phyloP scores from a whole-genome alignment of 2,888 invertebrate genomes.

The Tetramorium bicarinatum region DNA sequence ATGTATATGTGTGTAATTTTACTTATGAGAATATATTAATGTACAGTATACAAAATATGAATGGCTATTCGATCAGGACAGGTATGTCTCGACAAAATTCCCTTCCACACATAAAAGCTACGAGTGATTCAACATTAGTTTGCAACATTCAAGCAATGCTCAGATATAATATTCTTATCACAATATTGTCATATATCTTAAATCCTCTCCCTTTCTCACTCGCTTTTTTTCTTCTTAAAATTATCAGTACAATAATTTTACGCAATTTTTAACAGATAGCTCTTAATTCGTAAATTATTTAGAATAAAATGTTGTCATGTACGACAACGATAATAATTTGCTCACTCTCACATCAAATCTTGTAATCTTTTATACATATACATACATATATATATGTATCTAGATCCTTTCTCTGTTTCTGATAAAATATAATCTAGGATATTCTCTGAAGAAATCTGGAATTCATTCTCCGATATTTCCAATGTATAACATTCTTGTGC shows the following conservation, averaged over 20 bases:
- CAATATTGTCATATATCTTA: constrained; percentile 75
- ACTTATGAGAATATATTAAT: constrained; percentile 59
- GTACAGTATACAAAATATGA: constrained; percentile 69
- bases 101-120: constrained; percentile 28
- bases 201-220: constrained; percentile 46
- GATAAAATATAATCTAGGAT: constrained; percentile 69
- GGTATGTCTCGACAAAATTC: constrained; percentile 22
- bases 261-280: constrained; percentile 62
- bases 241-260: constrained; percentile 57
- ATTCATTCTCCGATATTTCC: constrained; percentile 28
- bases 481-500: constrained; percentile 45
- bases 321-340: constrained; percentile 45
- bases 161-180: constrained; percentile 78
- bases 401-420: constrained; percentile 40
- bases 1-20: constrained; percentile 14
- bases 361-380: not conserved
- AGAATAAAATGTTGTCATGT: constrained; percentile 48
- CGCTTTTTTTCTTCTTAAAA: constrained; percentile 29
- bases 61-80: constrained; percentile 60
- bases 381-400: not conserved
- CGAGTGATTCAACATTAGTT: constrained; percentile 56
- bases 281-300: constrained; percentile 60
- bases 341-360: constrained; percentile 28
- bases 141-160: constrained; percentile 64
- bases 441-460: constrained; percentile 48